Conservation (phyloP, 1,140 invertebrate genomes). For the Drosophila sproati region DNA sequence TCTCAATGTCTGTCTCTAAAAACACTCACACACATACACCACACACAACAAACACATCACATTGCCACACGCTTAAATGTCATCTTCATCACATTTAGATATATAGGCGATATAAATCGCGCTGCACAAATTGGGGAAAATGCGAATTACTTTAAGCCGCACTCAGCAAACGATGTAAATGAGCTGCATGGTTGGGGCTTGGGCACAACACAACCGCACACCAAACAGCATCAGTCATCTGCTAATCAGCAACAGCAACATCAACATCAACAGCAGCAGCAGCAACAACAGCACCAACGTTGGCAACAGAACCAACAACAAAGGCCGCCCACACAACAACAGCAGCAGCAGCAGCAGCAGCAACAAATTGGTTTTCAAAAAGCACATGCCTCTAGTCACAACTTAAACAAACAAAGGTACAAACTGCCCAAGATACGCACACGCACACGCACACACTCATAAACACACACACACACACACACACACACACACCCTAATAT, state of each 20-base stretch:
- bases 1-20: constrained; percentile 64
- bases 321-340: constrained; percentile 49
- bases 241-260: constrained; percentile 33
- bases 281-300: constrained; percentile 51
- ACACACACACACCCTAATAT: constrained; percentile 6
- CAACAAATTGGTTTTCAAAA: constrained; percentile 71
- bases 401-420: constrained; percentile 82
- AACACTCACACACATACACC: constrained; percentile 36
- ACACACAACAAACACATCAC: constrained; percentile 26
- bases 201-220: constrained; percentile 71
- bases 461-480: constrained; percentile 17
- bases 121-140: constrained; percentile 86
- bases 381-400: constrained; percentile 80
- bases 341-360: constrained; percentile 72
- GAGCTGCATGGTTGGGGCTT: constrained; percentile 87
- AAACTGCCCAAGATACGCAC: constrained; percentile 30
- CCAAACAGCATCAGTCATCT: constrained; percentile 12
- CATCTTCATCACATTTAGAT: constrained; percentile 82
- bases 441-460: constrained; percentile 23
- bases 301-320: constrained; percentile 47
- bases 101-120: constrained; percentile 86
- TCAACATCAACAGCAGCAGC: constrained; percentile 33
- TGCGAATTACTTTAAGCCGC: constrained; percentile 85
- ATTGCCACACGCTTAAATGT: constrained; percentile 8
- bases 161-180: constrained; percentile 85